A percentile compares a stretch with the other conserved stretches of the same genome.
phyloP scores from a whole-genome alignment of 64 coral and sea anemone species.

The Pachyseris speciosa region DNA sequence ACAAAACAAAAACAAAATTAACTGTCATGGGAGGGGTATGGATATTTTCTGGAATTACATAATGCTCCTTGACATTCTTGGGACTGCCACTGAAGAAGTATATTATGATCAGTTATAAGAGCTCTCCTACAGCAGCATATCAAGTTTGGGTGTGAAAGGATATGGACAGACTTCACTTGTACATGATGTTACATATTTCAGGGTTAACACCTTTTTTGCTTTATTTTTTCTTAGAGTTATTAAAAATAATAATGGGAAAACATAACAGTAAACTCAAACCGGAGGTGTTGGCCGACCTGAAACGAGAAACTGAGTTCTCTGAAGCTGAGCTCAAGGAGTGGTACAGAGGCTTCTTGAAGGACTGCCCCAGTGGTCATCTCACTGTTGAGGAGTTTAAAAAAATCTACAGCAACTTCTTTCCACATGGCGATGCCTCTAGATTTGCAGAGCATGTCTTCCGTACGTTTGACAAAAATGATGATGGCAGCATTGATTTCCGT shows the following conservation, averaged over 20 bases:
- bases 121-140: no score
- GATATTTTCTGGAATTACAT: no score
- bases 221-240: background rate
- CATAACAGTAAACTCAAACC: constrained; percentile 88
- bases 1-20: no score
- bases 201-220: background rate
- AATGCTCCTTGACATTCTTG: no score
- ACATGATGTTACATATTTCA: background rate
- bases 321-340: constrained; percentile 80
- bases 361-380: constrained; percentile 62
- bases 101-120: no score
- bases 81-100: no score
- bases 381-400: constrained; percentile 85
- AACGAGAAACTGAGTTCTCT: constrained; percentile 58
- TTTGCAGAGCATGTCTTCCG: constrained; percentile 86
- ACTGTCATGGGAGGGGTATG: no score
- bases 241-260: constrained; percentile 65
- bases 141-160: background rate
- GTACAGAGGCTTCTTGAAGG: constrained; percentile 82
- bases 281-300: constrained; percentile 69
- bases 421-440: constrained; percentile 79
- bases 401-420: constrained; percentile 82
- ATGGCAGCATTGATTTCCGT: constrained; percentile 83
- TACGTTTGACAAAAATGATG: constrained; percentile 74
- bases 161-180: background rate